These are phyloP conservation scores for Ptyas mucosa DNA, from an alignment of 2,113 vertebrate species.

Conservation along the genomic window DNA sequence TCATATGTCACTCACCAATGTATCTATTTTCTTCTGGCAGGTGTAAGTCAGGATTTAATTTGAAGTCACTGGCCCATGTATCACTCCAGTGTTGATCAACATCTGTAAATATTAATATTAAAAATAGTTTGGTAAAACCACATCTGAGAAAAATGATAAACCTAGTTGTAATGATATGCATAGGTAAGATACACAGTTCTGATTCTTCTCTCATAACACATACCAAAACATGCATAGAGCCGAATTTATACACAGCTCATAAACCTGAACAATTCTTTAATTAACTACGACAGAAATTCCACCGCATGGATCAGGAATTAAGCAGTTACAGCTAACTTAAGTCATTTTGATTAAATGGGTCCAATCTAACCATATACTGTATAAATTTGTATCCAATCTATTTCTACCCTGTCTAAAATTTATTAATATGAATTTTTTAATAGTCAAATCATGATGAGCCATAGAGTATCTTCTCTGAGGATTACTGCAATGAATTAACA, in stretches of 20 bases:
- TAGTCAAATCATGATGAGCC: too few relatives aligned
- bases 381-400: background rate
- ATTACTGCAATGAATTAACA: too few relatives aligned
- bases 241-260: background rate
- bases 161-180: background rate
- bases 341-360: background rate
- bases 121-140: background rate
- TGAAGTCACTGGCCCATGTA: constrained; percentile 81
- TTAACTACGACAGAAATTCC: background rate
- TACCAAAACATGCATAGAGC: background rate
- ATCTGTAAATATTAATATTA: constrained; percentile 68
- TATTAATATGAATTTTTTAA: background rate
- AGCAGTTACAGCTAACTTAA: background rate
- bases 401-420: background rate
- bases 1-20: constrained; percentile 79
- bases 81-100: constrained; percentile 81
- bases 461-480: too few relatives aligned
- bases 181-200: background rate
- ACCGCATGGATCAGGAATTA: background rate
- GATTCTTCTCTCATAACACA: background rate
- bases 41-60: constrained; percentile 82
- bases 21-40: constrained; percentile 93
- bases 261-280: background rate
- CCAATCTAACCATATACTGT: background rate
- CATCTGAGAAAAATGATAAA: background rate